phyloP scores from a whole-genome alignment of 2,888 invertebrate species.

The Euproctis similis region DNA sequence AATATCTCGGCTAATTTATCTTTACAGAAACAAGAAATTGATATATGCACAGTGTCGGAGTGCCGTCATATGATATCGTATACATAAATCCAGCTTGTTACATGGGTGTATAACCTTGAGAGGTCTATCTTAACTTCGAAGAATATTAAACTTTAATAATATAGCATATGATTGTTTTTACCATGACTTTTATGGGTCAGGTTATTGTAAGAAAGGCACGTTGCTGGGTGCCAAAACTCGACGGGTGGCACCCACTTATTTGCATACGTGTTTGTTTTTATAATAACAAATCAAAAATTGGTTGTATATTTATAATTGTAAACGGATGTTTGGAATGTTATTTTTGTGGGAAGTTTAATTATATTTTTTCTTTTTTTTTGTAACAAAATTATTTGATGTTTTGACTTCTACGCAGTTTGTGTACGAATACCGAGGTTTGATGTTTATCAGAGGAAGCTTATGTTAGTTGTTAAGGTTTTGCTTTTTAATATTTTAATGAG shows the following conservation, averaged over 20 bases:
- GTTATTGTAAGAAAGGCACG: slow-evolving; percentile 27
- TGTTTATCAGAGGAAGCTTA: slow-evolving; percentile 12
- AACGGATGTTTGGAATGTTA: slow-evolving; percentile 19
- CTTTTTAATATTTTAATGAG: no score
- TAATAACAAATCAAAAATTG: slow-evolving; percentile 53
- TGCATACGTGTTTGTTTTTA: slow-evolving; percentile 61
- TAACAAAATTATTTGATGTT: no score
- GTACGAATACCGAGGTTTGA: no score
- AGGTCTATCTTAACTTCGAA: slow-evolving; percentile 9
- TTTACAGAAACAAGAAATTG: slow-evolving; percentile 53
- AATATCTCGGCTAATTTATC: slow-evolving; percentile 57
- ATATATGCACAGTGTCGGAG: slow-evolving; percentile 44
- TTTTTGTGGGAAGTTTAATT: no score
- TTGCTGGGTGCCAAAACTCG: slow-evolving; percentile 51
- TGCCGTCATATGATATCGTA: slow-evolving; percentile 30
- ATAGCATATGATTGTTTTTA: slow-evolving; percentile 12
- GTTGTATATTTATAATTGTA: slow-evolving; percentile 25
- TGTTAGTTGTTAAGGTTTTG: no score
- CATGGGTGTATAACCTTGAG: slow-evolving; percentile 40
- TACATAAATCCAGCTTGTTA: slow-evolving; percentile 40
- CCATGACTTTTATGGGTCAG: slow-evolving; percentile 4
- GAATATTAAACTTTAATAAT: slow-evolving; percentile 22
- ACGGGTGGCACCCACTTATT: slow-evolving; percentile 60
- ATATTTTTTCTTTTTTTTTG: no score
- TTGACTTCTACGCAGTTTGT: no score